Base-by-base conservation (phyloP, 2,797 vertebrate species). In the Mus spretus region DNA sequence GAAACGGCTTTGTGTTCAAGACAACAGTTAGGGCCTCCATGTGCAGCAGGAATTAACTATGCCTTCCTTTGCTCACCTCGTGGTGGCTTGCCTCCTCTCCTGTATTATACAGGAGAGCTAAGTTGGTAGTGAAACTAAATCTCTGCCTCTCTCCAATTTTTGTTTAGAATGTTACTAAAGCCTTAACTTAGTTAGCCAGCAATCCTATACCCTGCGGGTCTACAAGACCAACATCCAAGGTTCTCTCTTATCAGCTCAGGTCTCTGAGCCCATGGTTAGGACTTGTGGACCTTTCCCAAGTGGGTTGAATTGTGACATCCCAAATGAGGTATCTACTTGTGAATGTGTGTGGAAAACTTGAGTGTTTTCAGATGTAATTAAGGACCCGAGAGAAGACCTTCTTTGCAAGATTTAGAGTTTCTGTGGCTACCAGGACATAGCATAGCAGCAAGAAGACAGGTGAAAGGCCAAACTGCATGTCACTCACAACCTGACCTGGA, bases 11-110 rank as follows among this genome's bases (percentile, higher is more conserved):
- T 8, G 70, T 40, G 59, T 44, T 77, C 59, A 74, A n/a, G 78
- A 28, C 4, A 28, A 17, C 14, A 0, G 65, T 26, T 44, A 65
- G 72, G 31, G 53, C 11, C 15, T 0, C 1, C 3, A 0, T 28
- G 34, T 20, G 28, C n/a, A 8, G 12, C 0, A 19, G 61, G 40
- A 77, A 22, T 20, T 34, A 19, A 4, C 13, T 31, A 2, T 4
- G 2, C 31, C n/a, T 28, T 31, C 47, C 59, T 55, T 57, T 53
- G 59, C 55, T 19, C 4, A 15, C 34, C 50, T 28, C 20, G n/a
- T 28, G 14, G 47, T 28, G 14, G 65, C 44, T 81, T 26, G 13
- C 26, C 24, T 26, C 22, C 40, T 78, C 61, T 40, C 47, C 22
- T 61, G 22, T 44, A 12, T 78, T 63, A 55, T 31, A 14, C 10